Evolutionary conservation across 2,888 invertebrate genomes (phyloP), one percentile per base, ranked within the genome.

Genomic region (Noctua janthe): DNA sequence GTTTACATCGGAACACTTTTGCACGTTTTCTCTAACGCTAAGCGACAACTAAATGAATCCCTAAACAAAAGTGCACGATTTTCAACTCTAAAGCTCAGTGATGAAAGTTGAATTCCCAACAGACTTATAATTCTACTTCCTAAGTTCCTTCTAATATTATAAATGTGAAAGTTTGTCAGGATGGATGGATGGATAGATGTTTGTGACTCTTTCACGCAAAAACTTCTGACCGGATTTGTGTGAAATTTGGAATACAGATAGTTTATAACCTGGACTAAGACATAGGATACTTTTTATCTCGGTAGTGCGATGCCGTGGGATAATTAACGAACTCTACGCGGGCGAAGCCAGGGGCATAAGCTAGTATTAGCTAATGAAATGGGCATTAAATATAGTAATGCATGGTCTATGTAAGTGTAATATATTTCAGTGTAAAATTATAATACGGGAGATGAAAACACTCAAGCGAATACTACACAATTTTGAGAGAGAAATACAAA

Each of bases 1-100:
- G 23, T 74, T 86, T 78, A 74, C 66, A 78, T 87, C 71, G 75
- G 67, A 51, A 69, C 15, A 78, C 78, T 81, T 47, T 69, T 29
- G 47, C 69, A 15, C 69, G 47, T 47, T 69, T 69, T 69, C 17
- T 29, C 47, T 69, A n/a, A 47, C 1, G n/a, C 15, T 47, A 47
- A n/a, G 69, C 69, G 15, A 39, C 11, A 2, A 4, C 23, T 67
- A 43, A 47, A 69, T 69, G 7, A 8, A 20, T 35, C 17, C 64
- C 35, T 35, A 35, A 35, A 64, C 20, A 10, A 39, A 8, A 35
- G 0, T 11, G 20, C 10, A 39, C 20, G 20, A 43, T 67, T 43
- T 67, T 67, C 23, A 43, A 67, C 2, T 3, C 13, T 67, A 6
- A 23, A 4, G 23, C 13, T 43, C 7, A n/a, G 43, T 0, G 2